A percentile compares a stretch with the other conserved stretches of the same genome.
Conservation (phyloP, 2,888 invertebrate species). For the Proisotoma minuta region DNA sequence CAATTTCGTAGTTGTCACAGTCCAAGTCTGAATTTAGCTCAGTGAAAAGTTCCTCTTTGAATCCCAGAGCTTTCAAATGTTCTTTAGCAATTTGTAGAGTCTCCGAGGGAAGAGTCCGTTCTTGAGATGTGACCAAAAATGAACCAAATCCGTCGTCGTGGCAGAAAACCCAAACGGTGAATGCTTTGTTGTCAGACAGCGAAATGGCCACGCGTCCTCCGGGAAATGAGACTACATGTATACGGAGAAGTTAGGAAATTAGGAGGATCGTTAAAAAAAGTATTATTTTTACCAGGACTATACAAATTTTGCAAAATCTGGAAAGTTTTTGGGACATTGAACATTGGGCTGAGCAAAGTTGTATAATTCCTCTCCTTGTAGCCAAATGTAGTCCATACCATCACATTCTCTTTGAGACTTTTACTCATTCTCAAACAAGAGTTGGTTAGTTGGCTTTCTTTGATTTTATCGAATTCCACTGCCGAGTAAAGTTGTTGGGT, state of each 20-base stretch:
- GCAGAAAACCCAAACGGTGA: not conserved
- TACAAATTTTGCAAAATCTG: too few relatives aligned
- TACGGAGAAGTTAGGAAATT: too few relatives aligned
- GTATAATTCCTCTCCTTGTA: not conserved
- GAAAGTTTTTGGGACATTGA: not conserved
- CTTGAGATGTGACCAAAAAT: not conserved
- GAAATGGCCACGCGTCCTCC: not conserved
- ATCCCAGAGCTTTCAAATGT: not conserved
- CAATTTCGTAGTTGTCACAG: not conserved
- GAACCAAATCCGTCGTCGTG: not conserved
- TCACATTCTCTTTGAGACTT: not conserved
- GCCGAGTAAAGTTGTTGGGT: not conserved
- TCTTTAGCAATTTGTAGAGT: not conserved
- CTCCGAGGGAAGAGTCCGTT: not conserved
- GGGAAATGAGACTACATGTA: not conserved
- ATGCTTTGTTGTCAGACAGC: not conserved
- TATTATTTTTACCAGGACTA: not conserved
- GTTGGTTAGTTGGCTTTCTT: not conserved
- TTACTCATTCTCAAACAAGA: too few relatives aligned
- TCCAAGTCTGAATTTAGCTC: not conserved
- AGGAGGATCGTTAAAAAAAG: not conserved
- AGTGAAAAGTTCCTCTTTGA: not conserved
- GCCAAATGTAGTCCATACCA: not conserved
- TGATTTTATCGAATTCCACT: not conserved
- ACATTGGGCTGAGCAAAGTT: not conserved